Evolutionary conservation across 2,113 vertebrate species (phyloP), one percentile per base, ranked within the genome.

Genomic region (Guaruba guarouba): DNA sequence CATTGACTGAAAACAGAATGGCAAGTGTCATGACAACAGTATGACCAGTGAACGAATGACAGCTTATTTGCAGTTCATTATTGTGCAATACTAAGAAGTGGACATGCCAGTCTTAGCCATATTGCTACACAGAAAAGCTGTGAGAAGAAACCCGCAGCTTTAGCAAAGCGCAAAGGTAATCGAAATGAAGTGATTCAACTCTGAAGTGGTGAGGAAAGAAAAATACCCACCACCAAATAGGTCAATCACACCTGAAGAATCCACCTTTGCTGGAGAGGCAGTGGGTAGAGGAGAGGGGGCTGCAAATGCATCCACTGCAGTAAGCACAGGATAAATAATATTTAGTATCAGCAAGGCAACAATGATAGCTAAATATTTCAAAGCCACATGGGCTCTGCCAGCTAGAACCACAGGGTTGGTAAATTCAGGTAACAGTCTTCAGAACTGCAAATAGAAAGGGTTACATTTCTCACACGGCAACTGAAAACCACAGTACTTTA

Each of bases 181-280:
- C 22, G 62, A 93, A 94, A 95, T 94, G 95, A 90, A 92, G 95
- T 73, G 82, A 89, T 79, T 52, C 73, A 95, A 71, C 82, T 96
- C 88, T 62, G 75, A 86, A 95, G 81, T 92, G 87, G 93, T 86
- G 95, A 96, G 96, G 93, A 93, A 97, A 86, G 84, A 97, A 91
- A 95, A 96, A 98, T 98, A 98, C 98, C 97, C 98, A 99, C 99
- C 99, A 98, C 99, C 98, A 96, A 99, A 98, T 91, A 99, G 99
- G 97, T 99, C 99, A 97, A 99, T 98, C 95, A 99, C 99, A 92
- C 98, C 98, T 78, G 98, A 98, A 71, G 98, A 97, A 82, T 99
- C 99, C 97, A 98, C 95, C 97, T 99, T 98, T 94, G 98, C 98
- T 89, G 99, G 99, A 97, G 99, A 98, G 68, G 98, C 97, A 82